These are phyloP conservation scores for Brotula barbata DNA, from an alignment of 2,797 vertebrate genomes.

Conservation along the genomic window DNA sequence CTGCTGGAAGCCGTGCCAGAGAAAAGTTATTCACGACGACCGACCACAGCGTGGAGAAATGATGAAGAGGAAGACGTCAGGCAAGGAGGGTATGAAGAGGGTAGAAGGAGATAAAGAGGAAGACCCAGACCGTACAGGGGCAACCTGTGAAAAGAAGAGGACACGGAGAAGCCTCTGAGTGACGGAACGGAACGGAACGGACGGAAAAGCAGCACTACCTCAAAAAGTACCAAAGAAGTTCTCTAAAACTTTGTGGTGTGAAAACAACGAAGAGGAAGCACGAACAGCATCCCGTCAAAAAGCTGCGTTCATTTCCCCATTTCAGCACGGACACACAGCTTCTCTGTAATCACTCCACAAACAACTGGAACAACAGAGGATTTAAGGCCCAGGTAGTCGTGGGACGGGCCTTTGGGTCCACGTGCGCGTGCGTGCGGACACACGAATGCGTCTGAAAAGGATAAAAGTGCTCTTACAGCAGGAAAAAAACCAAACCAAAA, in stretches of 20 bases:
- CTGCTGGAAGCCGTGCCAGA: slow-evolving; percentile 15
- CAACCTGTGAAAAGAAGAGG: slow-evolving; percentile 5
- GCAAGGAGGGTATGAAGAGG: not conserved
- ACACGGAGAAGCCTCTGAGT: not conserved
- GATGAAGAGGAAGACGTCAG: slow-evolving; percentile 1
- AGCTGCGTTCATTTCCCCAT: slow-evolving; percentile 32
- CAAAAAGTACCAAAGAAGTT: slow-evolving; percentile 9
- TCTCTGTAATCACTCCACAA: slow-evolving; percentile 56
- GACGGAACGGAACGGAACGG: slow-evolving; percentile 1
- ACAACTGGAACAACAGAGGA: slow-evolving; percentile 73
- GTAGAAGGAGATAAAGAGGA: slow-evolving; percentile 4
- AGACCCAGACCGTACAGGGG: not conserved
- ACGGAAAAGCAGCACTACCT: not conserved
- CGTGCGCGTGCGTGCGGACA: slow-evolving; percentile 32
- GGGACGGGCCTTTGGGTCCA: slow-evolving; percentile 34
- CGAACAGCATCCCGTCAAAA: slow-evolving; percentile 8
- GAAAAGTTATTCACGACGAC: slow-evolving; percentile 14
- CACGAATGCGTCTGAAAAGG: no score
- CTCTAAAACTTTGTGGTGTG: not conserved
- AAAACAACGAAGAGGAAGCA: slow-evolving; percentile 1
- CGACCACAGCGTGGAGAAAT: not conserved
- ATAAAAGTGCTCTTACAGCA: no score
- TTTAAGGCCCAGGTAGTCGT: slow-evolving; percentile 60
- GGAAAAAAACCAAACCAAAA: no score
- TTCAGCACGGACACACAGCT: slow-evolving; percentile 31